Conservation (phyloP, 1,140 invertebrate species). For the Pseudomyrmex flavicornis region DNA sequence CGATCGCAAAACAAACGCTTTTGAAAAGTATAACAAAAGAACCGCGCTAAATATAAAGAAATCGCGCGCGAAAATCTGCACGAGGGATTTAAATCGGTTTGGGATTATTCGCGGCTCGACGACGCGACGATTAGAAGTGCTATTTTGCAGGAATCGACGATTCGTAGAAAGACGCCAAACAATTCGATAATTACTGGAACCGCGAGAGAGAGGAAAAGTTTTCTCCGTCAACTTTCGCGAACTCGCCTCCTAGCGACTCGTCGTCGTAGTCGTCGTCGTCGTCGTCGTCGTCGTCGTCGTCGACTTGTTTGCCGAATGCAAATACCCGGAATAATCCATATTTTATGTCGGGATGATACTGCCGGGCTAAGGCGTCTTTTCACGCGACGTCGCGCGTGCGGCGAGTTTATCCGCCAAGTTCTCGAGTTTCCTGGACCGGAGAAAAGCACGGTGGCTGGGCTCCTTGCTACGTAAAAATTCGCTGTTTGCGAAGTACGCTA, state of each 20-base stretch:
- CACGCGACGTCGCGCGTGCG: conserved; percentile 68
- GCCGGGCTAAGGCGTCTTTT: conserved; percentile 64
- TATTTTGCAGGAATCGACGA: conserved; percentile 52
- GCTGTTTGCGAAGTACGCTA: conserved; percentile 54
- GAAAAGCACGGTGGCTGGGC: conserved; percentile 18
- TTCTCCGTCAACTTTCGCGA: conserved; percentile 61
- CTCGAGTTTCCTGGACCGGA: conserved; percentile 59
- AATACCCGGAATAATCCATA: conserved; percentile 85
- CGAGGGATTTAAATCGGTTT: neutral
- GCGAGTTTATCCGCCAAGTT: conserved; percentile 81
- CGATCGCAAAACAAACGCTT: too few relatives aligned
- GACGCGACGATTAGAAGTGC: conserved; percentile 39
- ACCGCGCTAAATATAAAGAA: neutral
- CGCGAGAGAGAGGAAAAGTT: conserved; percentile 48
- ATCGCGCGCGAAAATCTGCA: neutral
- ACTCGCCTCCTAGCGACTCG: conserved; percentile 19
- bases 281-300: conserved; percentile 27
- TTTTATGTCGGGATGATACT: conserved; percentile 82
- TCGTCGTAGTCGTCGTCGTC: conserved; percentile 32
- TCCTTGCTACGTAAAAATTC: conserved; percentile 48
- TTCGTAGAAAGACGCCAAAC: conserved; percentile 48
- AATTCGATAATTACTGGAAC: conserved; percentile 70
- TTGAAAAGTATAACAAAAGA: too few relatives aligned
- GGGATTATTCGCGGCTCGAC: neutral
- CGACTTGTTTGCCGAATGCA: conserved; percentile 84